phyloP scores from a whole-genome alignment of 1,140 invertebrate genomes.

The Diachasmimorpha longicaudata region DNA sequence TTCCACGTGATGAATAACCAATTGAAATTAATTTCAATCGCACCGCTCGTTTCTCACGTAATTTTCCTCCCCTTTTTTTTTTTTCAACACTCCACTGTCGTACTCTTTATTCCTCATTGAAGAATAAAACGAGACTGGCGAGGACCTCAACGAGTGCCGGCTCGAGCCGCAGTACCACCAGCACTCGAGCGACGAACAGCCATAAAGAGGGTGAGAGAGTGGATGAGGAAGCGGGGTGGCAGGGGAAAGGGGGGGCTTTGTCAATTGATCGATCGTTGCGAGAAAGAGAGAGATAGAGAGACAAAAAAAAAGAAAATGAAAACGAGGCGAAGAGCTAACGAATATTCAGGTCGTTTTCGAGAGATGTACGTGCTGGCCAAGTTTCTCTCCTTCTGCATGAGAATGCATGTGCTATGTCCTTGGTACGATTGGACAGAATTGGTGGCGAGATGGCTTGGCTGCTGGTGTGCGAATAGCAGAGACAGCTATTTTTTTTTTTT shows the following conservation, averaged over 20 bases:
- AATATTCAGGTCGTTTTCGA: conserved; percentile 4
- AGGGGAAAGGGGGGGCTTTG: neutral
- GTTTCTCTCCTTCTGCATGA: neutral
- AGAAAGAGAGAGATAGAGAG: too few relatives aligned
- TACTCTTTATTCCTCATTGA: conserved; percentile 9
- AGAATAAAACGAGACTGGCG: conserved; percentile 6
- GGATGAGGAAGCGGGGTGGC: neutral
- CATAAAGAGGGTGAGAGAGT: neutral
- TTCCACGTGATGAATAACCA: neutral
- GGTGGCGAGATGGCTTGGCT: neutral
- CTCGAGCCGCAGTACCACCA: neutral
- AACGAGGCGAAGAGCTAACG: neutral
- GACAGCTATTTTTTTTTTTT: neutral
- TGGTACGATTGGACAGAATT: neutral
- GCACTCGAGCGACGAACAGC: neutral
- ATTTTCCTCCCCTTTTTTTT: neutral
- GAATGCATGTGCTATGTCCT: neutral
- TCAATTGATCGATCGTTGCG: neutral
- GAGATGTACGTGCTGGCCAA: neutral
- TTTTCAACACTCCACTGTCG: neutral
- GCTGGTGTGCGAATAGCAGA: neutral
- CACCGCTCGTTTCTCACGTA: neutral
- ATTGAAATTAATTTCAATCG: neutral
- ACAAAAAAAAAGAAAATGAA: neutral
- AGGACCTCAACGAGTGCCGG: neutral